phyloP scores from a whole-genome alignment of 2,888 invertebrate genomes.

The Eurois occulta region DNA sequence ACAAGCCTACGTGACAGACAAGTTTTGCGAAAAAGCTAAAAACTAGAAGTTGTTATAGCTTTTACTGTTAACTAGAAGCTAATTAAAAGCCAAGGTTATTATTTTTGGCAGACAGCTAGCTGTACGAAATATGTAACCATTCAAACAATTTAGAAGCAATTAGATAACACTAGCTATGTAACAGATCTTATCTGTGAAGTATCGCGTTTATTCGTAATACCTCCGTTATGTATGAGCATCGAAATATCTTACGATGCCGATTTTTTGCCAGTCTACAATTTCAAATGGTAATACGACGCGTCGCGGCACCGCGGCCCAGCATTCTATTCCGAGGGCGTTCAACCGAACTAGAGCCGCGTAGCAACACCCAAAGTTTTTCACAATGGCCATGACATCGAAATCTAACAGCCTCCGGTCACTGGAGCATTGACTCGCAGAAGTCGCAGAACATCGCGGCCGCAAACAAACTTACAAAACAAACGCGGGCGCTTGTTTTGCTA shows the following conservation, averaged over 20 bases:
- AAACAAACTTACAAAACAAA: constrained; percentile 74
- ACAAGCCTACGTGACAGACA: constrained; percentile 18
- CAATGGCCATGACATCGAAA: constrained; percentile 89
- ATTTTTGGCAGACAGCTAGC: constrained; percentile 63
- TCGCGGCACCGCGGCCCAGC: constrained; percentile 73
- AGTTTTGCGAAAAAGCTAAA: constrained; percentile 30
- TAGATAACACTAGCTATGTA: constrained; percentile 57
- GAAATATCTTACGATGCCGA: constrained; percentile 70
- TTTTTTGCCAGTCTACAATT: constrained; percentile 76
- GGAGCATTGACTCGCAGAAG: constrained; percentile 88
- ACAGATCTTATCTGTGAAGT: constrained; percentile 50
- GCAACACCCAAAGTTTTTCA: constrained; percentile 82
- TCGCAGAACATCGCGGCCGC: constrained; percentile 79
- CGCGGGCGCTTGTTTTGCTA: constrained; percentile 67
- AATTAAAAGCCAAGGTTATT: constrained; percentile 71
- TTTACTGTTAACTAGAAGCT: constrained; percentile 63
- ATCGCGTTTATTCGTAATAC: constrained; percentile 52
- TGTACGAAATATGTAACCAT: constrained; percentile 45
- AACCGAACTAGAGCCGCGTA: constrained; percentile 81
- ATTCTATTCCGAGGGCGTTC: constrained; percentile 85
- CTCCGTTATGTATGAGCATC: constrained; percentile 52
- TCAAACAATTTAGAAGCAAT: constrained; percentile 56
- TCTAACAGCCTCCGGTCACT: constrained; percentile 89
- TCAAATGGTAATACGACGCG: constrained; percentile 75
- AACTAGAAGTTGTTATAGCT: constrained; percentile 48